Evolutionary conservation across 1,140 invertebrate genomes (phyloP), one percentile per base, ranked within the genome.

Genomic region (Sweltsa coloradensis): DNA sequence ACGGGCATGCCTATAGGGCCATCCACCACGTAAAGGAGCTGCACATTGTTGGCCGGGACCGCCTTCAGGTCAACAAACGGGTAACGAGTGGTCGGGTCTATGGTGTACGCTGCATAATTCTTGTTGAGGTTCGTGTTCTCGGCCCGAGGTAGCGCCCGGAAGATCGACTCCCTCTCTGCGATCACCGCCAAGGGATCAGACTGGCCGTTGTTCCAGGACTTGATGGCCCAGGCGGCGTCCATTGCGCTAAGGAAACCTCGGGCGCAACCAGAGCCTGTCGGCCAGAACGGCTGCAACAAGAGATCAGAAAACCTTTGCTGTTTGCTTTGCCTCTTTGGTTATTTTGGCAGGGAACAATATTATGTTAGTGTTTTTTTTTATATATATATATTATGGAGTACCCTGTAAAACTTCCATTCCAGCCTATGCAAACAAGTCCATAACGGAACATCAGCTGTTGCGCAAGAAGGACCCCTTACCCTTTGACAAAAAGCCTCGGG

Each of bases 211-310:
- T 85, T 81, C 85, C 89, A 96, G 25, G 79, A 71, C 52, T 87
- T 75, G 34, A 97, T 82, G 52, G 92, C 88, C 92, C 95, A 99
- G 25, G 89, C 90, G 0, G 92, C 87, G 71, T 99, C 95, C 59
- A 98, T 76, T 3, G 88, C 89, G 37, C 91, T 91, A 0, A 99
- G 69, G 66, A 99, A 99, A 22, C 96, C 96, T 41, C 95, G 73
- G 0, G 93, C 95, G 70, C 93, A 97, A 3, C 96, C 96, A 21
- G 92, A 95, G 0, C 95, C 94, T 0, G 92, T 97, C 3, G 95
- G 94, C 95, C 95, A 98, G 66, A 98, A 98, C 0, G 92, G 94
- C 78, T 87, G 59, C 19, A 74, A 71, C 31, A 55, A 48, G 54
- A 57, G 9, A 44, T 36, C 16, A 5, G 26, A 6, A 19, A 5